These are phyloP conservation scores for Chesias legatella DNA, from an alignment of 2,888 invertebrate species.

Conservation along the genomic window DNA sequence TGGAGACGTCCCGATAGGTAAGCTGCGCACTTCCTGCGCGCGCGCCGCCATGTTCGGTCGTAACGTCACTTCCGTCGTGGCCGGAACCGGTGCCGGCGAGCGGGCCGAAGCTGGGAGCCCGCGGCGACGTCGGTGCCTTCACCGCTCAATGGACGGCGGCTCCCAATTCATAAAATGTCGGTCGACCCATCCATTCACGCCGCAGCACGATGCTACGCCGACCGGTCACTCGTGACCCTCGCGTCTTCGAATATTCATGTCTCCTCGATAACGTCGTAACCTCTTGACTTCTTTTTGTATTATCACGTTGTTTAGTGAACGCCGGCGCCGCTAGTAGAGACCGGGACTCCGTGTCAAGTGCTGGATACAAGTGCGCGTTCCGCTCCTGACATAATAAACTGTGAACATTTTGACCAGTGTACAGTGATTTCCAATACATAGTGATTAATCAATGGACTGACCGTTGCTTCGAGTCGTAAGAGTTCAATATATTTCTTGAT, in stretches of 20 bases:
- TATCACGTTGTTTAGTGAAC: conserved; percentile 74
- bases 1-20: conserved; percentile 76
- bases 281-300: conserved; percentile 77
- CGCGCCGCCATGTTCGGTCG: conserved; percentile 77
- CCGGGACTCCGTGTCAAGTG: conserved; percentile 71
- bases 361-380: conserved; percentile 68
- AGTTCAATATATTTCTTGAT: conserved; percentile 53
- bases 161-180: conserved; percentile 79
- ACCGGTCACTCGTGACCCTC: conserved; percentile 79
- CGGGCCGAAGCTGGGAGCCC: conserved; percentile 53
- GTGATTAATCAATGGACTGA: conserved; percentile 72
- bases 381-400: conserved; percentile 51
- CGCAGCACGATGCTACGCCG: conserved; percentile 69
- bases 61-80: conserved; percentile 74
- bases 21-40: conserved; percentile 80
- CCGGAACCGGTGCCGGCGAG: conserved; percentile 60
- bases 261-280: conserved; percentile 78
- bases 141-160: conserved; percentile 71
- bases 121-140: conserved; percentile 48
- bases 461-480: conserved; percentile 69
- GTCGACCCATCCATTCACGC: conserved; percentile 77
- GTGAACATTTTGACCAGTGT: conserved; percentile 66
- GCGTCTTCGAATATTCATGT: conserved; percentile 80
- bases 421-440: conserved; percentile 59
- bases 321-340: conserved; percentile 56